Base-by-base conservation (phyloP, 2,113 vertebrate species). In the Petromus typicus region DNA sequence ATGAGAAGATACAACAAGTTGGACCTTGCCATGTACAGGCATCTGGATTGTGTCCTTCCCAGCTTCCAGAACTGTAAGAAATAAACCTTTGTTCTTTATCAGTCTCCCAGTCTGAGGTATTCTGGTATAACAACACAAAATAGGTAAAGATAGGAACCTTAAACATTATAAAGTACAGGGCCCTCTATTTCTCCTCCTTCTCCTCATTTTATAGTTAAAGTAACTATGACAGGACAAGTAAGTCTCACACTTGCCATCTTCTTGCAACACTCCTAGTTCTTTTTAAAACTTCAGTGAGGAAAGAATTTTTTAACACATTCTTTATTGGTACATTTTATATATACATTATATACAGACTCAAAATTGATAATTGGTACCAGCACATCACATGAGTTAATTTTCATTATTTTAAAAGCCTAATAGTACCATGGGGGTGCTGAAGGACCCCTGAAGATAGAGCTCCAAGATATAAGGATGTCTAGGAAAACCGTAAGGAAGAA, bases 341-440 rank as follows among this genome's bases (percentile, higher is more conserved):
- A n/a, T n/a, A n/a, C n/a, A n/a, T n/a, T n/a, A n/a, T n/a, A n/a
- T n/a, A n/a, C n/a, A n/a, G n/a, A n/a, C n/a, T n/a, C n/a, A n/a
- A n/a, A n/a, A n/a, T n/a, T n/a, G n/a, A n/a, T n/a, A n/a, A n/a
- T n/a, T n/a, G n/a, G n/a, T n/a, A n/a, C n/a, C n/a, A n/a, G n/a
- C n/a, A n/a, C n/a, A n/a, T n/a, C n/a, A n/a, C n/a, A n/a, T n/a
- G n/a, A n/a, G n/a, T n/a, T n/a, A n/a, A n/a, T n/a, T n/a, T n/a
- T n/a, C n/a, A n/a, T n/a, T n/a, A n/a, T n/a, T 96, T 93, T 13
- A 27, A 81, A 93, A 96, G 81, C 48, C 6, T 85, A 75, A 48
- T 63, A 61, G 57, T 94, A 20, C 20, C 71, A 76, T 25, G 18
- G 25, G 66, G 13, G 64, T 71, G 25, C 37, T 34, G 6, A 93